Conservation (phyloP, 2,113 vertebrate genomes). For the Alligator mississippiensis region DNA sequence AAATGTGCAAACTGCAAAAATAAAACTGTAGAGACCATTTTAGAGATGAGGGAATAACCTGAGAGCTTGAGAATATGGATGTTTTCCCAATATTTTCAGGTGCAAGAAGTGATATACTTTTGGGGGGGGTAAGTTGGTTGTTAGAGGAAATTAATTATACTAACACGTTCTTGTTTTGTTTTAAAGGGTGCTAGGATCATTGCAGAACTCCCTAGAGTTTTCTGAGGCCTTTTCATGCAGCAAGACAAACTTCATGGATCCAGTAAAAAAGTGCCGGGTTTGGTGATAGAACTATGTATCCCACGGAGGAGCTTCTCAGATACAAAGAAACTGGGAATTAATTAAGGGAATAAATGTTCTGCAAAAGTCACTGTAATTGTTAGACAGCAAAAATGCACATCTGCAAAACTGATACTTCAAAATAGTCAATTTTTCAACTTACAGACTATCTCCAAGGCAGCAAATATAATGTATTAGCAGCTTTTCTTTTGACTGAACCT, state of each 20-base stretch:
- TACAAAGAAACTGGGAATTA: neutral
- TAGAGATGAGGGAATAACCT: neutral
- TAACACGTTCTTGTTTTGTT: conserved; percentile 11
- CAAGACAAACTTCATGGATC: conserved; percentile 86
- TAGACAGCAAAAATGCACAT: neutral
- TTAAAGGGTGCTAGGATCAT: conserved; percentile 90
- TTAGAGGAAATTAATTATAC: neutral
- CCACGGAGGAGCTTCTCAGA: neutral
- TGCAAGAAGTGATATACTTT: neutral
- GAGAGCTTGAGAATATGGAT: fast-evolving
- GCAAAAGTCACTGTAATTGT: neutral
- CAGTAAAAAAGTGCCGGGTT: conserved; percentile 87
- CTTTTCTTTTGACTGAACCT: neutral
- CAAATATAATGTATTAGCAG: neutral
- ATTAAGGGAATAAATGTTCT: neutral
- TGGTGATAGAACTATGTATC: conserved; percentile 81
- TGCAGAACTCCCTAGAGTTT: conserved; percentile 95
- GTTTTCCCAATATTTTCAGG: neutral
- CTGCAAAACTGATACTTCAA: neutral
- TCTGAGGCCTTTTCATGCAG: conserved; percentile 90
- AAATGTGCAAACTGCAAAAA: neutral
- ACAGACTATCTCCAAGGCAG: neutral
- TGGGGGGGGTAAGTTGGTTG: fast-evolving
- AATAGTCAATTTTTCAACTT: neutral
- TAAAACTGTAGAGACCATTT: neutral